Base-by-base conservation (phyloP, 2,888 invertebrate species). In the Sphinx pinastri region DNA sequence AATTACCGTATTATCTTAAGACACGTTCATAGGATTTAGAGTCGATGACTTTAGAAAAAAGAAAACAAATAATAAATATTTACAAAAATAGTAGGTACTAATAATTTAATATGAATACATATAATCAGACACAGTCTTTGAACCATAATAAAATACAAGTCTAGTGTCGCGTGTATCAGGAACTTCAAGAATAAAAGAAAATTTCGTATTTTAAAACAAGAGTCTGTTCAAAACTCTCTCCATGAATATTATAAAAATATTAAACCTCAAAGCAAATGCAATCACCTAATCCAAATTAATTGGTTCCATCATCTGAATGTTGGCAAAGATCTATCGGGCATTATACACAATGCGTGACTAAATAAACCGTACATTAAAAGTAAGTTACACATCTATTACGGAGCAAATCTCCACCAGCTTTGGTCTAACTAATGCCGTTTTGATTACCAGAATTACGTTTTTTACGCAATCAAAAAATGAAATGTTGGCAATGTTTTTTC, bases 371-470 rank as follows among this genome's bases (percentile, higher is more conserved):
- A 83, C 80, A 83, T 86, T 82, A 83, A 80, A 82, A 80, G 76
- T 73, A 73, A 75, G 75, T 75, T 78, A 80, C 79, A 73, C 73
- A 73, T 79, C 77, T 79, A 79, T 75, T 75, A 79, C 75, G 76
- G 75, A 82, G 74, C 76, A 78, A 80, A 81, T 76, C 81, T 80
- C 79, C 83, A 77, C 78, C 79, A 81, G 85, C 83, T 84, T 81
- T 68, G 69, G 79, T 80, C 79, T 80, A 76, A 79, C 91, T 93
- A 93, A 93, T 93, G 91, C 82, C 76, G 76, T 88, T 92, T 92
- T 92, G 92, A 93, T 93, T 91, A 88, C 85, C 81, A 82, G 82
- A 88, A 89, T 89, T 90, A 89, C 75, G 78, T 82, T 87, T 86
- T 88, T 89, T 88, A 84, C 82, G 78, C 82, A 84, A 81, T 73